These are phyloP conservation scores for Sinocyclocheilus anshuiensis DNA, from an alignment of 2,113 vertebrate genomes.

Conservation along the genomic window DNA sequence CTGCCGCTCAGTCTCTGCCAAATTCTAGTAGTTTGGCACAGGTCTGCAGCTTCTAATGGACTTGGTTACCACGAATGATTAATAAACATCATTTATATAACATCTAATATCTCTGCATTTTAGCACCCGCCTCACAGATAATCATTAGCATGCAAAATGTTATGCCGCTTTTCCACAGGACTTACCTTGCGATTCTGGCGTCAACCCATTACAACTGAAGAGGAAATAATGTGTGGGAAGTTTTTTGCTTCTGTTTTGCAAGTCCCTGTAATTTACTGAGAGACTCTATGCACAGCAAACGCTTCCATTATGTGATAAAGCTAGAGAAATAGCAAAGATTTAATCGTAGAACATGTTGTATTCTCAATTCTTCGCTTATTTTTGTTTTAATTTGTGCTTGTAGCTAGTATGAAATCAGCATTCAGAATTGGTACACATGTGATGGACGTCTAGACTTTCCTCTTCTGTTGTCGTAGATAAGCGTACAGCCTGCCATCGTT, in stretches of 20 bases:
- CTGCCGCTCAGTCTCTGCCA: conserved; percentile 40
- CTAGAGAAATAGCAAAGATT: background rate
- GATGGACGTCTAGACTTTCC: background rate
- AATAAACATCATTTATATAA: conserved; percentile 52
- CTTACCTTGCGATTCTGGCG: conserved; percentile 39
- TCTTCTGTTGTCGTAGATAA: background rate
- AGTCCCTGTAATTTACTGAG: conserved; percentile 21
- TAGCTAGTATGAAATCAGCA: background rate
- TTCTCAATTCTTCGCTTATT: background rate
- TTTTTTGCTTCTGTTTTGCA: conserved; percentile 32
- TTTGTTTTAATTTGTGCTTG: background rate
- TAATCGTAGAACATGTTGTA: background rate
- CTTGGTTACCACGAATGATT: conserved; percentile 44
- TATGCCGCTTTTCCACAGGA: conserved; percentile 35
- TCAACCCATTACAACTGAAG: conserved; percentile 41
- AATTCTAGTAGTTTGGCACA: conserved; percentile 39
- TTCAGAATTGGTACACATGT: background rate
- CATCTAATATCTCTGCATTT: conserved; percentile 39
- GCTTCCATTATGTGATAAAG: background rate
- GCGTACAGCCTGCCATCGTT: background rate
- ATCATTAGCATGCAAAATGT: conserved; percentile 41
- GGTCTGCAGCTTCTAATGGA: conserved; percentile 34
- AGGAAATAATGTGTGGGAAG: conserved; percentile 41
- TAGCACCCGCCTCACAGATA: conserved; percentile 31
- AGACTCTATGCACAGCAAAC: background rate